phyloP scores from a whole-genome alignment of 2,797 vertebrate species.

The Otus scops region DNA sequence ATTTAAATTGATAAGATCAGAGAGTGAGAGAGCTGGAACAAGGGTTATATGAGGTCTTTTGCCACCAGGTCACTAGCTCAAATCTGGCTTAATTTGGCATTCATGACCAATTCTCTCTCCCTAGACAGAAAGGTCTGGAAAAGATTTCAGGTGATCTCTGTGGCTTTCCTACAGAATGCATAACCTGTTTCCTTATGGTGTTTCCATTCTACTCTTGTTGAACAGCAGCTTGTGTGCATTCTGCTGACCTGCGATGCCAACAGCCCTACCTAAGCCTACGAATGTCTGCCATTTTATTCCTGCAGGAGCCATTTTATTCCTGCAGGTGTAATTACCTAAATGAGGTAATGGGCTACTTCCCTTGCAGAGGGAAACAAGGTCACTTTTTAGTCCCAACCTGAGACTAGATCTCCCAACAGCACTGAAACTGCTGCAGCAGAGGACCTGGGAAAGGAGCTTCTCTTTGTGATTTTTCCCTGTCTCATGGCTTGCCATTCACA shows the following conservation, averaged over 20 bases:
- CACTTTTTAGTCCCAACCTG: background rate
- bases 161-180: background rate
- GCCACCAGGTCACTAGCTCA: background rate
- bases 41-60: conserved; percentile 34
- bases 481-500: background rate
- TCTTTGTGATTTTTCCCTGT: background rate
- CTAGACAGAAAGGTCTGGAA: background rate
- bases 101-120: background rate
- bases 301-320: background rate
- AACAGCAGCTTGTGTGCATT: background rate
- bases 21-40: background rate
- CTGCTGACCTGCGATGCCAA: background rate
- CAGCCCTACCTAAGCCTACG: background rate
- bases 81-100: background rate
- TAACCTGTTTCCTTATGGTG: background rate
- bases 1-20: conserved; percentile 55
- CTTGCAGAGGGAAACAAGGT: background rate
- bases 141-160: background rate
- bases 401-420: background rate
- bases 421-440: background rate
- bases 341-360: accelerated
- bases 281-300: background rate
- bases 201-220: background rate
- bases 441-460: background rate
- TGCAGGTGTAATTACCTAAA: background rate